These are phyloP conservation scores for Scarus forsteni DNA, from an alignment of 2,797 vertebrate genomes.

Conservation along the genomic window DNA sequence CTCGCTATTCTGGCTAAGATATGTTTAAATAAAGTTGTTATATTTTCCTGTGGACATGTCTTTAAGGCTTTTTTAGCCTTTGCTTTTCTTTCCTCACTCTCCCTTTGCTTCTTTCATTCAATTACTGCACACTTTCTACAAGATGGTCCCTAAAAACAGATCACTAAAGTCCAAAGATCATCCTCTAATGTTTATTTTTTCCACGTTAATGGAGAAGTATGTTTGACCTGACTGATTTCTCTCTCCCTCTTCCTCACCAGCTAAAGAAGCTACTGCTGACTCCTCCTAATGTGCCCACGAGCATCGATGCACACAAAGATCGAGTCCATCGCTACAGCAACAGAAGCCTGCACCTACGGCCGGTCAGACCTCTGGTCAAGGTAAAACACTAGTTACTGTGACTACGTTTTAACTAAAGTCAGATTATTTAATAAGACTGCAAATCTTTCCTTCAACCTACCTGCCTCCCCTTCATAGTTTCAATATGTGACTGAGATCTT, in stretches of 20 bases:
- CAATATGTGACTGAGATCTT: not conserved
- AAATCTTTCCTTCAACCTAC: not conserved
- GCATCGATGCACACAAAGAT: conserved; percentile 88
- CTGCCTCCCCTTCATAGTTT: not conserved
- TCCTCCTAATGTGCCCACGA: conserved; percentile 87
- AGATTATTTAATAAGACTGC: not conserved
- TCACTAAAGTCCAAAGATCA: too few relatives aligned
- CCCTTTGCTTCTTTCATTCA: not conserved
- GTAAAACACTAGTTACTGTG: conserved; percentile 72
- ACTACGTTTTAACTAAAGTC: not conserved
- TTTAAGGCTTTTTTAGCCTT: not conserved
- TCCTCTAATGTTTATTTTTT: too few relatives aligned
- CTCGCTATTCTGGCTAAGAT: not conserved
- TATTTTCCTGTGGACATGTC: not conserved
- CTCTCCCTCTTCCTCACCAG: conserved; percentile 72
- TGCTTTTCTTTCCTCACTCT: not conserved
- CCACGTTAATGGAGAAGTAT: too few relatives aligned
- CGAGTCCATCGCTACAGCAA: conserved; percentile 83
- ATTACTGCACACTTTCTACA: not conserved
- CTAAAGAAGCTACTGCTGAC: conserved; percentile 95
- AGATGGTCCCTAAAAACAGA: too few relatives aligned
- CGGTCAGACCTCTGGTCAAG: conserved; percentile 87
- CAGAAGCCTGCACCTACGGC: conserved; percentile 86
- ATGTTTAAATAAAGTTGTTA: not conserved
- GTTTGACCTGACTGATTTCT: not conserved